phyloP scores from a whole-genome alignment of 2,797 vertebrate genomes.

The Fistularia commersonii region DNA sequence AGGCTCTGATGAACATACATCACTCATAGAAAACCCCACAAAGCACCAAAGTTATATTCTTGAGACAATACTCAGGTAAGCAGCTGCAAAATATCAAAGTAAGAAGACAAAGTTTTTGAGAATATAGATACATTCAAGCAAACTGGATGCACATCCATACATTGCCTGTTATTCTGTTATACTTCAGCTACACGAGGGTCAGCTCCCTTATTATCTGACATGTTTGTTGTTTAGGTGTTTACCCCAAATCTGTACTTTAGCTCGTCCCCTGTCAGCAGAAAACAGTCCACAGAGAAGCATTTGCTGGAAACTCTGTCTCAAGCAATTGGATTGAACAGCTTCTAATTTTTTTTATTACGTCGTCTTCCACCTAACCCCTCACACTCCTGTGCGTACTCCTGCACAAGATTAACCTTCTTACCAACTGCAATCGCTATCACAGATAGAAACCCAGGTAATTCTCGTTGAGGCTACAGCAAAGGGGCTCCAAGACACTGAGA shows the following conservation, averaged over 20 bases:
- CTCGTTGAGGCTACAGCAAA: slow-evolving; percentile 23
- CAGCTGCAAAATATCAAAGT: slow-evolving; percentile 7
- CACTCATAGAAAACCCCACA: slow-evolving; percentile 24
- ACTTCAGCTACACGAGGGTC: neutral
- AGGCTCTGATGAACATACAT: slow-evolving; percentile 44
- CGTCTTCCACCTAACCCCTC: slow-evolving; percentile 7
- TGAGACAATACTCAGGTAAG: slow-evolving; percentile 11
- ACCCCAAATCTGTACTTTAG: slow-evolving; percentile 37
- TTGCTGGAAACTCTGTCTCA: slow-evolving; percentile 22
- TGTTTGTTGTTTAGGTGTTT: slow-evolving; percentile 28
- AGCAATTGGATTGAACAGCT: slow-evolving; percentile 20
- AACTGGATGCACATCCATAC: no score
- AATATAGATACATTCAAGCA: no score
- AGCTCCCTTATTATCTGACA: slow-evolving; percentile 1
- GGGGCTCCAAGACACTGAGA: slow-evolving; percentile 5
- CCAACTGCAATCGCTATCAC: slow-evolving; percentile 10
- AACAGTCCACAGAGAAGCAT: slow-evolving; percentile 15
- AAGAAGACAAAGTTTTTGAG: no score
- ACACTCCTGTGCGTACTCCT: slow-evolving; percentile 25
- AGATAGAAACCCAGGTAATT: slow-evolving; percentile 37
- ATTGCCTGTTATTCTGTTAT: neutral
- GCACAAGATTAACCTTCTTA: slow-evolving; percentile 42
- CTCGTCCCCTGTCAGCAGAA: slow-evolving; percentile 36
- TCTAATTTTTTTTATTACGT: slow-evolving; percentile 43
- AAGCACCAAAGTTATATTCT: slow-evolving; percentile 22